Percentiles rank a stretch among this genome's conserved stretches.
Conservation (phyloP, 2,797 vertebrate genomes). For the Glossophaga mutica region DNA sequence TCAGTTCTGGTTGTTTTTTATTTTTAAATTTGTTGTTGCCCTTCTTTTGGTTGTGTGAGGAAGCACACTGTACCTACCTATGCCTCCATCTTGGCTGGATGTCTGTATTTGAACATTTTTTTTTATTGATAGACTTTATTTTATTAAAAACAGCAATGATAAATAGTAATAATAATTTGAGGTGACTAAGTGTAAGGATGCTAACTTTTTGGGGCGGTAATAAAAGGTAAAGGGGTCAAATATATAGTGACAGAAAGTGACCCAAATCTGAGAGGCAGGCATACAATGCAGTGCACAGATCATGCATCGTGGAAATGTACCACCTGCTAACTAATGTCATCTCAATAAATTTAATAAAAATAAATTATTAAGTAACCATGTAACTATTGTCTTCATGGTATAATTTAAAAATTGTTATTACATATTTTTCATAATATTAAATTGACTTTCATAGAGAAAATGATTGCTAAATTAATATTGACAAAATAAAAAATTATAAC, state of each 20-base stretch:
- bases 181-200: background rate
- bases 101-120: too few species aligned
- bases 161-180: slow-evolving; percentile 7
- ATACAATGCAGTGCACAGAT: background rate
- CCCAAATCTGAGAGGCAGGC: background rate
- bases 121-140: background rate
- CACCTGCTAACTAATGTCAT: background rate
- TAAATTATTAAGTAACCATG: background rate
- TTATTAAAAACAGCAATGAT: background rate
- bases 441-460: background rate
- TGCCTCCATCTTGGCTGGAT: too few species aligned
- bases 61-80: too few species aligned
- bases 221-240: background rate
- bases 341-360: background rate
- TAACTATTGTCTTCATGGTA: background rate
- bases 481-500: background rate
- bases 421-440: background rate
- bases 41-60: too few species aligned
- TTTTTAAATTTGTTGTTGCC: too few species aligned
- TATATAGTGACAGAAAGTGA: background rate
- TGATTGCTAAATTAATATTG: background rate
- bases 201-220: background rate
- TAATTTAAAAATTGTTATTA: background rate
- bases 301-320: background rate
- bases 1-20: too few species aligned